Conservation (phyloP, 2,113 vertebrate genomes). For the Heptranchias perlo region DNA sequence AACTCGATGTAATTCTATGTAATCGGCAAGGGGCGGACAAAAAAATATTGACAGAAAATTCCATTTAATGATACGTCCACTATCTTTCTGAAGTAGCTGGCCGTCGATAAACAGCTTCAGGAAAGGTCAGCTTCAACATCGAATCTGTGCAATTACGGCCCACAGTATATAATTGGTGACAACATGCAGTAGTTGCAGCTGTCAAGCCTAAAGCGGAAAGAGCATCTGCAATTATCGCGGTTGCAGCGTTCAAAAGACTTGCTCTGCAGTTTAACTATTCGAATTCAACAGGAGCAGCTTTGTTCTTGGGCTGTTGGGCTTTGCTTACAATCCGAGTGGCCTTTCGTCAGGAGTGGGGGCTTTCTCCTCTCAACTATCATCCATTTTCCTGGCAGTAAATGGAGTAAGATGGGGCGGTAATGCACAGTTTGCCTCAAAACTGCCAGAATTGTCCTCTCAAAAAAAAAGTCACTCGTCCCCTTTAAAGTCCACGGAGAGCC, state of each 20-base stretch:
- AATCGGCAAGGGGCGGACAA: background rate
- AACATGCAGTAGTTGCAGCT: background rate
- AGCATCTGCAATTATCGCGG: background rate
- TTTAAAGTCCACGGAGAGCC: background rate
- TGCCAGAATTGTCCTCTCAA: background rate
- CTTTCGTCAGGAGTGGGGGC: background rate
- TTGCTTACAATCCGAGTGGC: background rate
- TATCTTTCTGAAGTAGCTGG: background rate
- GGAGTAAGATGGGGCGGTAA: background rate
- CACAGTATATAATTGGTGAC: slow-evolving; percentile 24
- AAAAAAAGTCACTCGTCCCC: background rate
- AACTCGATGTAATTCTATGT: no score
- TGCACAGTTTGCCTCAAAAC: background rate
- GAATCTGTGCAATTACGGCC: background rate
- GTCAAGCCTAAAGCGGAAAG: background rate
- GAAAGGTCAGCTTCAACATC: background rate
- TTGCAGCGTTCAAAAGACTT: background rate
- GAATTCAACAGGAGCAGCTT: background rate
- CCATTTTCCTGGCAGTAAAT: background rate
- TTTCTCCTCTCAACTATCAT: background rate
- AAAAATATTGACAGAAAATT: background rate
- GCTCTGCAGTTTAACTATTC: background rate
- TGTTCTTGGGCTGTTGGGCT: background rate
- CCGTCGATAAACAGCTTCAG: background rate
- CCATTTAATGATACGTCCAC: background rate